Base-by-base conservation (phyloP, 2,797 vertebrate genomes). In the Atherinosoma microstoma region DNA sequence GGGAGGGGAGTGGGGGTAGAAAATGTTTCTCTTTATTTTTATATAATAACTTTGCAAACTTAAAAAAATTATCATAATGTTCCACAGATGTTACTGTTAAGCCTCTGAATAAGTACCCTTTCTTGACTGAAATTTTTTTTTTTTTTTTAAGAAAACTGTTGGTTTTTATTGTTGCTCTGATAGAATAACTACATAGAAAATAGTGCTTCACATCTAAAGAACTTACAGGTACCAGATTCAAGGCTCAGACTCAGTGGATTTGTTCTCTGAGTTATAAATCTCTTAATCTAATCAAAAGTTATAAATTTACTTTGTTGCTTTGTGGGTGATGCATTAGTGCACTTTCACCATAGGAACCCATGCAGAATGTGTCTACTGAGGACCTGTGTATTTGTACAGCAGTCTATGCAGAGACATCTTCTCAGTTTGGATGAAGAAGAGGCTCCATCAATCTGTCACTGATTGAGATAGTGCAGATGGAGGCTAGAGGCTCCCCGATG, bases 401-500 rank as follows among this genome's bases (percentile, higher is more conserved):
- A 80, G 89, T 84, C 89, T 86, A 60, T 64, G 78, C 78, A 61
- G 73, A 90, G 87, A 90, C 85, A 75, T 89, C 87, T 78, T 71
- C 92, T 94, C 90, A 90, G 91, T 94, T 87, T 82, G 92, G 88
- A 92, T 92, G 93, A 94, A 94, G 92, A 91, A 91, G 90, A 90
- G 90, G 77, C 88, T 90, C 93, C 92, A 94, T 95, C 94, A 94
- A 94, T 94, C 94, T 92, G 90, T 94, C 94, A 95, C 90, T 94
- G 93, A 92, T 93, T 95, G 94, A 95, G 94, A 94, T 94, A 94
- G 92, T 93, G 92, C 94, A 95, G 94, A 94, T 93, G 93, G 93
- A 92, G 93, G 77, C 84, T 88, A 85, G 94, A 90, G 94, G 92
- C 93, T 93, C 93, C 93, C 92, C 89, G 88, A 94, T 95, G 94